Evolutionary conservation across 2,797 vertebrate species (phyloP).

Genomic region (Muscicapa comitata): DNA sequence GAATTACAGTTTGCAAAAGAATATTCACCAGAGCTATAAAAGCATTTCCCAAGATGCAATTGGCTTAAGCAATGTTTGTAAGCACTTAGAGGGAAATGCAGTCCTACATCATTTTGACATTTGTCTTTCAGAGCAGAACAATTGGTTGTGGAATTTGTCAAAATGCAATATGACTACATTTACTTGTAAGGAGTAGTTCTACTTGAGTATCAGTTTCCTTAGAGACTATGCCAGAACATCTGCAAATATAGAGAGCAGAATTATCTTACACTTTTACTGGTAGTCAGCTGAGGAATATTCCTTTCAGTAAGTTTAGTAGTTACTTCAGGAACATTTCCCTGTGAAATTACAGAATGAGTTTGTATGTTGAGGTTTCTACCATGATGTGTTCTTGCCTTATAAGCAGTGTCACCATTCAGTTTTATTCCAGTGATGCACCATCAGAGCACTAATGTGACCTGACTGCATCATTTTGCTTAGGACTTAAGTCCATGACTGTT

Average conservation of each 20-base stretch:
- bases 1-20: neutral
- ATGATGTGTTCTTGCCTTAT: neutral
- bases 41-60: neutral
- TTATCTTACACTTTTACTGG: neutral
- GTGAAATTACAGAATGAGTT: neutral
- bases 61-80: neutral
- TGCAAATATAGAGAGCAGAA: neutral
- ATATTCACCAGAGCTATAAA: neutral
- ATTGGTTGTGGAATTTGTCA: neutral
- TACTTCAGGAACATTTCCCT: neutral
- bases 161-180: neutral
- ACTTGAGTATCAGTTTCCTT: neutral
- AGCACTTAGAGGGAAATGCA: neutral
- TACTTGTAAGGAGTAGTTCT: neutral
- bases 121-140: slow-evolving; percentile 15
- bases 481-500: neutral
- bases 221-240: neutral
- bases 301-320: neutral
- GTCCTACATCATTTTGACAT: neutral
- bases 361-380: neutral
- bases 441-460: neutral
- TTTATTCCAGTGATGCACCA: neutral
- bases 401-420: neutral
- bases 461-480: neutral
- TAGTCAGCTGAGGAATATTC: neutral